phyloP scores from a whole-genome alignment of 2,888 invertebrate species.

The Ornithoptera alexandrae region DNA sequence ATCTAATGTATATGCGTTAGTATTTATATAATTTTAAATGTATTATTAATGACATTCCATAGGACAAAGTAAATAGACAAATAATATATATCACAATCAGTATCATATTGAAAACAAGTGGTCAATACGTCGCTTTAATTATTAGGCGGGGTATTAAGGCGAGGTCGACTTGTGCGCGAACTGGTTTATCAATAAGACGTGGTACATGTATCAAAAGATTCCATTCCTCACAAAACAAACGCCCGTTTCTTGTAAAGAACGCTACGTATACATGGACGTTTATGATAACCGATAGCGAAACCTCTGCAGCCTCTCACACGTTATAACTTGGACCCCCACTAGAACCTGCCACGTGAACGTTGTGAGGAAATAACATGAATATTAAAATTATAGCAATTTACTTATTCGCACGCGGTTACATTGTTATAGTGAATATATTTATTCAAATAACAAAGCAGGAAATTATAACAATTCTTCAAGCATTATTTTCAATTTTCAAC shows the following conservation, averaged over 20 bases:
- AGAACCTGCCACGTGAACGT: constrained; percentile 39
- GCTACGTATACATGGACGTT: constrained; percentile 3
- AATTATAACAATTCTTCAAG: no score
- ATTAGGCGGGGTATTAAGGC: constrained; percentile 60
- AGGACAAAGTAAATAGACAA: constrained; percentile 31
- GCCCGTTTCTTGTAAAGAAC: constrained; percentile 27
- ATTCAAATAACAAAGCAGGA: no score
- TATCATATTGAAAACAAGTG: constrained; percentile 71
- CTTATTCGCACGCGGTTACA: constrained; percentile 30
- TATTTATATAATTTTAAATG: constrained; percentile 21
- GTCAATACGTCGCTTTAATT: constrained; percentile 72
- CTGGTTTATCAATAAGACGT: constrained; percentile 68
- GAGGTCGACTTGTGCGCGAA: constrained; percentile 72
- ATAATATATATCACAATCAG: constrained; percentile 53
- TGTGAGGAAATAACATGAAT: constrained; percentile 28
- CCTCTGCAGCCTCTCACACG: constrained; percentile 33
- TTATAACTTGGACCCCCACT: constrained; percentile 42
- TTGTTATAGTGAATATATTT: neutral
- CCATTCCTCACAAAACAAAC: constrained; percentile 34
- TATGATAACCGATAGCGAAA: constrained; percentile 3
- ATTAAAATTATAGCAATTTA: constrained; percentile 32
- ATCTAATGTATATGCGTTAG: neutral
- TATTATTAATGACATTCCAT: constrained; percentile 2
- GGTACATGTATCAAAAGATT: constrained; percentile 52
- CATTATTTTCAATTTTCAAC: neutral